These are phyloP conservation scores for Schizothorax lantsangensis DNA, from an alignment of 2,797 vertebrate species.

Conservation along the genomic window DNA sequence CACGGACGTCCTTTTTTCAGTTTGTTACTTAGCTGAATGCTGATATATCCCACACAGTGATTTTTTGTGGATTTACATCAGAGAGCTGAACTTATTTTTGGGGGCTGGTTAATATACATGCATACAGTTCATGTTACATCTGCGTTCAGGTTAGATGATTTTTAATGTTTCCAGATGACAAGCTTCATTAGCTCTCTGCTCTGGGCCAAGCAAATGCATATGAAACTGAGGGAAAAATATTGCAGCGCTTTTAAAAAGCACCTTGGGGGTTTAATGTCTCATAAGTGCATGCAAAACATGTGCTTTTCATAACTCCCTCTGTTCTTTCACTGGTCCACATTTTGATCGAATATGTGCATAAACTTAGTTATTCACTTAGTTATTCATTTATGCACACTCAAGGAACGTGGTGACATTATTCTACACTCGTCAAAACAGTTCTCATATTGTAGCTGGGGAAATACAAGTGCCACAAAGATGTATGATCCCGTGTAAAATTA, in stretches of 20 bases:
- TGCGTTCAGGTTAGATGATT: slow-evolving; percentile 41
- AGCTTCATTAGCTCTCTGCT: slow-evolving; percentile 37
- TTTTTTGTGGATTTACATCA: not conserved
- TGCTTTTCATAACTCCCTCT: slow-evolving; percentile 35
- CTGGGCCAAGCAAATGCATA: slow-evolving; percentile 36
- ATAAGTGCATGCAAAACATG: slow-evolving; percentile 49
- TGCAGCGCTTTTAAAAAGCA: slow-evolving; percentile 37
- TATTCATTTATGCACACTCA: slow-evolving; percentile 46
- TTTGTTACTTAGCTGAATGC: not conserved
- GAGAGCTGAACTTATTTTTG: slow-evolving; percentile 9
- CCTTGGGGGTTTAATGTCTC: slow-evolving; percentile 40
- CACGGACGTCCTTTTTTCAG: not conserved
- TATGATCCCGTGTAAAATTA: slow-evolving; percentile 15
- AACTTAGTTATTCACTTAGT: slow-evolving; percentile 35
- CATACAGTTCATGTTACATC: slow-evolving; percentile 18
- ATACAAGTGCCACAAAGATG: slow-evolving; percentile 37
- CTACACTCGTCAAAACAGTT: slow-evolving; percentile 33
- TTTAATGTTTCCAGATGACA: slow-evolving; percentile 50
- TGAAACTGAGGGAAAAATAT: slow-evolving; percentile 22
- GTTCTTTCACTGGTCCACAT: slow-evolving; percentile 26
- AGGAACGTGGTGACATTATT: slow-evolving; percentile 22
- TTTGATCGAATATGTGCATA: slow-evolving; percentile 47
- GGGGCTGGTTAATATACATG: slow-evolving; percentile 31
- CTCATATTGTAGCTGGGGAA: slow-evolving; percentile 19
- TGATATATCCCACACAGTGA: not conserved